These are phyloP conservation scores for Nomada hirtipes DNA, from an alignment of 2,888 invertebrate genomes.

Conservation along the genomic window DNA sequence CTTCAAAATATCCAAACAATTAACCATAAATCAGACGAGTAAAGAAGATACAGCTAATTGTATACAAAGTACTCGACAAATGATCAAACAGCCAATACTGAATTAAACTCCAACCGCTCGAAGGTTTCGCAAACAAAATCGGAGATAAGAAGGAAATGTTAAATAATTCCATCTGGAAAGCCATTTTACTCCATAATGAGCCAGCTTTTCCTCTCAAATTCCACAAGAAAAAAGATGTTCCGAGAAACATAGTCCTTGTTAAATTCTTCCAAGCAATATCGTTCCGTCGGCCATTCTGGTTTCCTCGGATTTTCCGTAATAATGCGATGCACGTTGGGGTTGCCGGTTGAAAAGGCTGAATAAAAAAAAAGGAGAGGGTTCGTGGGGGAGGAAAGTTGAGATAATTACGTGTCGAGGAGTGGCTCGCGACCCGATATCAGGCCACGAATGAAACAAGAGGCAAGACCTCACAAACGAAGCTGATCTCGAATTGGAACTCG, in stretches of 20 bases:
- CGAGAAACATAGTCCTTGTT: constrained; percentile 46
- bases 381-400: constrained; percentile 13
- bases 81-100: not conserved
- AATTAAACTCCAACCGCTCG: not conserved
- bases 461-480: constrained; percentile 44
- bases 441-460: constrained; percentile 46
- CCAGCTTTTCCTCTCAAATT: not conserved
- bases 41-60: not conserved
- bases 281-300: not conserved
- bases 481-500: constrained; percentile 61
- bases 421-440: constrained; percentile 33
- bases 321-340: constrained; percentile 34
- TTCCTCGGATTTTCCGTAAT: constrained; percentile 38
- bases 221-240: constrained; percentile 9
- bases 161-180: constrained; percentile 20
- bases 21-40: no score
- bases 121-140: not conserved
- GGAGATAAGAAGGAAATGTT: constrained; percentile 13
- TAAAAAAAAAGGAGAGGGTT: not conserved
- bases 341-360: not conserved
- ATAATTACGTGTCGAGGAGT: constrained; percentile 53
- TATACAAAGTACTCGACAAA: not conserved
- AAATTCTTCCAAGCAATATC: constrained; percentile 61
- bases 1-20: no score
- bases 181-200: constrained; percentile 25